phyloP scores from a whole-genome alignment of 2,113 vertebrate species.

The Oceanites oceanicus region DNA sequence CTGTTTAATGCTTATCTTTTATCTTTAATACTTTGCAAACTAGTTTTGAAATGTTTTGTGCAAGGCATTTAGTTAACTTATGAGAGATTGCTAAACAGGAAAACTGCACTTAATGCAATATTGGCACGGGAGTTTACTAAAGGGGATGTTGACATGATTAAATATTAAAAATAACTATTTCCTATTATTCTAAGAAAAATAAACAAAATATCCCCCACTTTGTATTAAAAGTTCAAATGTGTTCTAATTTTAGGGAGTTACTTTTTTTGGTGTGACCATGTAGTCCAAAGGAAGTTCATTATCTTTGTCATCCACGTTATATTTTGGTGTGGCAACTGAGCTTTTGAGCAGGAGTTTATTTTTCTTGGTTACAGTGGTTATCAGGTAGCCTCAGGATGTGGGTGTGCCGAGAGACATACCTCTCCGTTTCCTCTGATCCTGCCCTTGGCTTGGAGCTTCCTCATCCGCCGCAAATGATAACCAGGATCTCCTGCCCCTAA shows the following conservation, averaged over 20 bases:
- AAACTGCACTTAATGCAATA: conserved; percentile 39
- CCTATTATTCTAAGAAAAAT: conserved; percentile 23
- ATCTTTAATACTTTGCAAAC: conserved; percentile 3
- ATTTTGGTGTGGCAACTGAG: neutral
- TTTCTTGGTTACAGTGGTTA: neutral
- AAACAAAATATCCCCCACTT: neutral
- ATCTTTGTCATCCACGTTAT: neutral
- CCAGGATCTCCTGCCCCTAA: neutral
- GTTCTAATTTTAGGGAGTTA: conserved; percentile 14
- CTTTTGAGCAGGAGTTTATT: neutral
- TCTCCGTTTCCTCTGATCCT: neutral
- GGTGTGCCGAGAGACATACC: neutral
- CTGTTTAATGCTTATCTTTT: conserved; percentile 25
- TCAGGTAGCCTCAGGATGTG: neutral
- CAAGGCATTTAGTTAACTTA: conserved; percentile 33
- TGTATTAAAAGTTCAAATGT: neutral
- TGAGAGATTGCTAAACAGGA: conserved; percentile 70
- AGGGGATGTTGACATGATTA: conserved; percentile 41
- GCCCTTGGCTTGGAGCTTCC: neutral
- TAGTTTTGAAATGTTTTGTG: conserved; percentile 62
- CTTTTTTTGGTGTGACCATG: neutral
- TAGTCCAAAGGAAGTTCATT: neutral
- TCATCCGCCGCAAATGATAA: too few species aligned
- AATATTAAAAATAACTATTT: conserved; percentile 49
- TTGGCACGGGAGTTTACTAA: conserved; percentile 35